Percentiles rank a stretch among this genome's conserved stretches.
These are phyloP conservation scores for Amazona vittata DNA, from an alignment of 2,113 vertebrate species.

Conservation along the genomic window DNA sequence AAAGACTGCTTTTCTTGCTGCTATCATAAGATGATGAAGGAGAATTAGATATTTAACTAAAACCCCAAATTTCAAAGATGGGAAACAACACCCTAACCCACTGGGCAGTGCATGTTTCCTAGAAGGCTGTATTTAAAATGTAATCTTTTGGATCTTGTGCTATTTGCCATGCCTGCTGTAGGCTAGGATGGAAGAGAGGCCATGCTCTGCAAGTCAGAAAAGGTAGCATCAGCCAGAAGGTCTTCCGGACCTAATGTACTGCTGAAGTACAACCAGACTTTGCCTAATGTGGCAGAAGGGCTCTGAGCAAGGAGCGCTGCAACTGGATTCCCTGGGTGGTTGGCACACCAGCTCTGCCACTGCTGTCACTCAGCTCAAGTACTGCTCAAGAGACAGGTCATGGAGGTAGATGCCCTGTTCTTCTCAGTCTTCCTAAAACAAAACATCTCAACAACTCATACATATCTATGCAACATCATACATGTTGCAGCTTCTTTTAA, in stretches of 20 bases:
- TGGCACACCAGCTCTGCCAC: background rate
- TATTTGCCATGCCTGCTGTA: background rate
- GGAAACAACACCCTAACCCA: background rate
- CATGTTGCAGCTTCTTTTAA: background rate
- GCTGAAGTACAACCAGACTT: background rate
- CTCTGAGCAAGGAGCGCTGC: background rate
- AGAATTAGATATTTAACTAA: background rate
- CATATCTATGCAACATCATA: background rate
- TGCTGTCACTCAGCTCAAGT: background rate
- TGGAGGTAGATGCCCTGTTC: background rate
- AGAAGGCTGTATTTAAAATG: background rate
- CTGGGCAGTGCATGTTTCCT: background rate
- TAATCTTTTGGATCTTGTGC: accelerated
- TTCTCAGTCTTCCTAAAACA: background rate
- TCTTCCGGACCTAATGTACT: background rate
- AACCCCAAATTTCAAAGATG: background rate
- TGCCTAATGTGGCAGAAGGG: background rate
- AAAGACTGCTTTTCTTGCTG: background rate
- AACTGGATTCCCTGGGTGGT: background rate
- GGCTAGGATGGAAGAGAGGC: background rate
- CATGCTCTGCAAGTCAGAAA: accelerated
- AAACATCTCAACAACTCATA: background rate
- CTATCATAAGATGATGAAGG: background rate
- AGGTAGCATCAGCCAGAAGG: background rate
- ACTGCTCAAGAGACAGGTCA: background rate